Percentiles rank a stretch among this genome's conserved stretches.
These are phyloP conservation scores for Florisuga fusca DNA, from an alignment of 2,797 vertebrate species.

Conservation along the genomic window DNA sequence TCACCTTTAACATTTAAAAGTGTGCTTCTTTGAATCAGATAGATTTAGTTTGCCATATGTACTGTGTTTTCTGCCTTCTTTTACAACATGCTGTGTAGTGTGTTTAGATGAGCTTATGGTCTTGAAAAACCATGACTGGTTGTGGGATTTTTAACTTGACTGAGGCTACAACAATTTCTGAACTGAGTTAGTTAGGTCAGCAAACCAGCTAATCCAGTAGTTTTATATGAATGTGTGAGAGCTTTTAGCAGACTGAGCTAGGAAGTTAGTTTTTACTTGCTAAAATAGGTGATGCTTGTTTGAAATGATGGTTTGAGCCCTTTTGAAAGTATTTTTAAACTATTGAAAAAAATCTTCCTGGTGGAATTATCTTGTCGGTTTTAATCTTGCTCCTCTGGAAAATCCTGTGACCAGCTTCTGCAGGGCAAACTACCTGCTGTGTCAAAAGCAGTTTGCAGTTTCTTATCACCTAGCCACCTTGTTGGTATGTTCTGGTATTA, in stretches of 20 bases:
- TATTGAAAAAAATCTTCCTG: neutral
- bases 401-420: neutral
- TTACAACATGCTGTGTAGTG: neutral
- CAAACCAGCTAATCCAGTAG: neutral
- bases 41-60: neutral
- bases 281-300: neutral
- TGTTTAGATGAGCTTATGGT: neutral
- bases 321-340: neutral
- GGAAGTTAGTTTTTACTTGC: neutral
- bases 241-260: neutral
- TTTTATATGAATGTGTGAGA: neutral
- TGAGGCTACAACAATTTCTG: neutral
- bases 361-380: neutral
- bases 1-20: constrained; percentile 60
- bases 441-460: neutral
- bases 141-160: neutral
- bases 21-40: neutral
- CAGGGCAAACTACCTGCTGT: neutral
- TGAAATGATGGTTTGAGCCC: neutral
- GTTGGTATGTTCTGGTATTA: neutral
- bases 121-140: neutral
- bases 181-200: neutral
- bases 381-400: neutral
- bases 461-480: neutral
- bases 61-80: neutral